Percentiles rank a stretch among this genome's conserved stretches.
Conservation (phyloP, 2,113 vertebrate species). For the Beaufortia kweichowensis region DNA sequence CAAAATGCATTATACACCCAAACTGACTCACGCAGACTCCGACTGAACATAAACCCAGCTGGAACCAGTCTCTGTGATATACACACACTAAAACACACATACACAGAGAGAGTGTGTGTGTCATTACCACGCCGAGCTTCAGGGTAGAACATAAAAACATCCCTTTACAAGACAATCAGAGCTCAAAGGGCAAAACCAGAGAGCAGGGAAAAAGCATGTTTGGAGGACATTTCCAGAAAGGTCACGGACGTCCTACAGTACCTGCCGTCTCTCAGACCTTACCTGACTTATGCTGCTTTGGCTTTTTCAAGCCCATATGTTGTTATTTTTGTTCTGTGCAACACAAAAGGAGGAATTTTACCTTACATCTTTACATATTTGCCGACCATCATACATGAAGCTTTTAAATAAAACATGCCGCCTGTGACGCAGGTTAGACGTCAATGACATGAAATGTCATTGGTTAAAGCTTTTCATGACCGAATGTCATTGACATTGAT, state of each 20-base stretch:
- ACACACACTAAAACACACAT: not conserved
- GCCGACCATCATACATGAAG: no score
- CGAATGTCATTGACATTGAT: no score
- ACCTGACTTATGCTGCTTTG: conserved; percentile 27
- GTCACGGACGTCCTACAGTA: conserved; percentile 26
- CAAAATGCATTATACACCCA: conserved; percentile 8
- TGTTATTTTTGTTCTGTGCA: not conserved
- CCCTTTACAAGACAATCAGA: conserved; percentile 16
- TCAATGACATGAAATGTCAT: not conserved
- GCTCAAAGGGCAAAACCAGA: conserved; percentile 2
- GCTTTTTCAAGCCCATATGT: not conserved
- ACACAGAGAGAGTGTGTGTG: not conserved
- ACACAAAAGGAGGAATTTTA: no score
- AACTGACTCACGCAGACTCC: not conserved
- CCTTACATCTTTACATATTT: no score
- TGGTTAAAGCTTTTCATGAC: no score
- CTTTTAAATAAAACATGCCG: no score
- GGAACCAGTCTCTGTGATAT: not conserved
- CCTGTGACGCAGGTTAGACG: no score
- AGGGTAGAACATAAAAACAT: not conserved
- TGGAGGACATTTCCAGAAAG: conserved; percentile 31
- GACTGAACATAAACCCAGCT: not conserved
- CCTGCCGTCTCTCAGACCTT: not conserved
- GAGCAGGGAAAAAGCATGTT: conserved; percentile 8
- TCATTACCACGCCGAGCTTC: not conserved